phyloP scores from a whole-genome alignment of 2,888 invertebrate species.

The Luffia ferchaultella region DNA sequence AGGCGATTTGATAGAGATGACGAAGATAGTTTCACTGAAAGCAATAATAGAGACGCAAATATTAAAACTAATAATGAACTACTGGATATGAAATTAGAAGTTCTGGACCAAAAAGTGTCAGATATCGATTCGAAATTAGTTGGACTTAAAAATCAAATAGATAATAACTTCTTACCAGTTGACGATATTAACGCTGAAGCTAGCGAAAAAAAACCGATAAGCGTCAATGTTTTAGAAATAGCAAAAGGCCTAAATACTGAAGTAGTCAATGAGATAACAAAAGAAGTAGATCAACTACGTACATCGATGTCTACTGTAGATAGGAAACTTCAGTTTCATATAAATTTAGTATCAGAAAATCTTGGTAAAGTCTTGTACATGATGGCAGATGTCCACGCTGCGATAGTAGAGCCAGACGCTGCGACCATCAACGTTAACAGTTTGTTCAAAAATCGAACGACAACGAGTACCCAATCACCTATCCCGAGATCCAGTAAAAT shows the following conservation, averaged over 20 bases:
- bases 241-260: constrained; percentile 85
- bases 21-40: constrained; percentile 39
- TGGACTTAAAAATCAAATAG: constrained; percentile 82
- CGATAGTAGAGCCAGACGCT: constrained; percentile 78
- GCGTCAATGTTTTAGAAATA: constrained; percentile 83
- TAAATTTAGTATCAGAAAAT: constrained; percentile 83
- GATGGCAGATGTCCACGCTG: constrained; percentile 84
- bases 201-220: constrained; percentile 86
- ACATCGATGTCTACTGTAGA: constrained; percentile 81
- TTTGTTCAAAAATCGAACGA: constrained; percentile 59
- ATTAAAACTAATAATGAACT: constrained; percentile 40
- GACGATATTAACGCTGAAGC: constrained; percentile 89
- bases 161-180: constrained; percentile 79
- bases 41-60: constrained; percentile 20
- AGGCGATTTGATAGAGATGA: constrained; percentile 55
- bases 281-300: constrained; percentile 80
- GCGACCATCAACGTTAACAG: constrained; percentile 59
- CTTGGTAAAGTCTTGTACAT: constrained; percentile 79
- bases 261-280: constrained; percentile 81
- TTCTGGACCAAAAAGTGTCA: constrained; percentile 83
- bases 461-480: constrained; percentile 68
- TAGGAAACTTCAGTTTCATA: constrained; percentile 84
- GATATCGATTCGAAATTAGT: constrained; percentile 83
- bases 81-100: constrained; percentile 72
- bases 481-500: constrained; percentile 75